These are phyloP conservation scores for Mercenaria mercenaria DNA, from an alignment of 1,140 invertebrate species.

Conservation along the genomic window DNA sequence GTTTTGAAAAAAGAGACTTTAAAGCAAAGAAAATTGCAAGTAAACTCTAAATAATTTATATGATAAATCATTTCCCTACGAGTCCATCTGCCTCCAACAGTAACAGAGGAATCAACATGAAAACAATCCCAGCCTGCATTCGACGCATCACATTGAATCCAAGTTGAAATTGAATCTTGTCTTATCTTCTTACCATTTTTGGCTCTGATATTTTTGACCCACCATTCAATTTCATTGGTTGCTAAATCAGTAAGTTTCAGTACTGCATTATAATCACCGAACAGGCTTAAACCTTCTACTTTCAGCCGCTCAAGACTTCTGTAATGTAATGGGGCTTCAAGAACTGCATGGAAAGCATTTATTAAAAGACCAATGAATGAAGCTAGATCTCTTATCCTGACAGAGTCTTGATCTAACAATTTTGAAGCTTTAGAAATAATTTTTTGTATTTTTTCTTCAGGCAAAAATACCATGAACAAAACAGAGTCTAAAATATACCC, in stretches of 20 bases:
- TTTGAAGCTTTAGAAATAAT: not conserved
- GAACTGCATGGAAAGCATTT: slow-evolving; percentile 22
- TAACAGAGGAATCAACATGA: not conserved
- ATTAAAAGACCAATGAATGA: slow-evolving; percentile 52
- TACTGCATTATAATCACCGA: not conserved
- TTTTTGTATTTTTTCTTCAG: slow-evolving; percentile 4
- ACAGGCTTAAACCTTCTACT: not conserved
- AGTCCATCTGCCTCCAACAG: slow-evolving; percentile 1
- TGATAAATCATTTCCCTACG: not conserved
- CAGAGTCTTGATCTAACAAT: not conserved
- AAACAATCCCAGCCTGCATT: not conserved
- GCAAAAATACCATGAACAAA: slow-evolving; percentile 1
- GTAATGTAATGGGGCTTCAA: slow-evolving; percentile 10
- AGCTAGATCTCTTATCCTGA: slow-evolving; percentile 5
- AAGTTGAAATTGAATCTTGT: slow-evolving; percentile 15
- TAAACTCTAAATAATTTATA: slow-evolving; percentile 10
- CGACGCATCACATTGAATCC: slow-evolving; percentile 6
- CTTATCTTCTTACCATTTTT: slow-evolving; percentile 54
- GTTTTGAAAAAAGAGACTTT: not conserved
- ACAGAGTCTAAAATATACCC: slow-evolving; percentile 25
- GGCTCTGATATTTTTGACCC: not conserved
- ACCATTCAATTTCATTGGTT: not conserved
- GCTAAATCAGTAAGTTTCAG: not conserved
- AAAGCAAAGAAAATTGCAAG: slow-evolving; percentile 17
- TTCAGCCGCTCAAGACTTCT: not conserved